phyloP scores from a whole-genome alignment of 2,888 invertebrate genomes.

The Agonopterix arenella region DNA sequence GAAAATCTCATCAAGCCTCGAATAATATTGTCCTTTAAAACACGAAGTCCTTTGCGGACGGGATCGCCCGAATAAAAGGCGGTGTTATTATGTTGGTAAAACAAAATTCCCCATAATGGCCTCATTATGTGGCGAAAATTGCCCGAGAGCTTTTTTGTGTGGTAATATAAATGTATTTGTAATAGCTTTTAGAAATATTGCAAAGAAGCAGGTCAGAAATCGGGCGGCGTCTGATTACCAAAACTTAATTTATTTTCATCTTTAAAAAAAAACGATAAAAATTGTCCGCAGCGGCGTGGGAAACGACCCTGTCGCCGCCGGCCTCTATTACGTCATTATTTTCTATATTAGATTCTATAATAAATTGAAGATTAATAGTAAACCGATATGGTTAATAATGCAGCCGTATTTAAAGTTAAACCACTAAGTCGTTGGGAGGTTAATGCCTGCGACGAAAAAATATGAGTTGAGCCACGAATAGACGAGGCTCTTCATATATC shows the following conservation, averaged over 20 bases:
- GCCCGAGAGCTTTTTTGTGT: slow-evolving; percentile 73
- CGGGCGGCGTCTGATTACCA: slow-evolving; percentile 68
- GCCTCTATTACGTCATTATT: slow-evolving; percentile 75
- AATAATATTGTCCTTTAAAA: slow-evolving; percentile 73
- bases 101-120: slow-evolving; percentile 76
- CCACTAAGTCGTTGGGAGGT: neutral
- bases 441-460: slow-evolving; percentile 4
- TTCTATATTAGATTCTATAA: slow-evolving; percentile 73
- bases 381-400: slow-evolving; percentile 48
- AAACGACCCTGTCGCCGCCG: slow-evolving; percentile 73
- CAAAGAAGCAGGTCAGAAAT: slow-evolving; percentile 67
- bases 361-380: slow-evolving; percentile 72
- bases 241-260: slow-evolving; percentile 75
- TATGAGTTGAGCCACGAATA: too few species aligned
- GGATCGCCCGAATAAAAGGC: slow-evolving; percentile 69
- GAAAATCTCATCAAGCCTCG: slow-evolving; percentile 69
- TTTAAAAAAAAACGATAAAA: slow-evolving; percentile 54
- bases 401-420: neutral
- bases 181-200: slow-evolving; percentile 77
- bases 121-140: slow-evolving; percentile 78
- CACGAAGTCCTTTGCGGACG: slow-evolving; percentile 61
- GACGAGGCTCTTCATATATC: too few species aligned
- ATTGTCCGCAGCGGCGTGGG: slow-evolving; percentile 70
- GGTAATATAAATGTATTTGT: slow-evolving; percentile 76
- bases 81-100: slow-evolving; percentile 76